Evolutionary conservation across 2,888 invertebrate genomes (phyloP), one percentile per base, ranked within the genome.

Genomic region (Drosophila subquinaria): DNA sequence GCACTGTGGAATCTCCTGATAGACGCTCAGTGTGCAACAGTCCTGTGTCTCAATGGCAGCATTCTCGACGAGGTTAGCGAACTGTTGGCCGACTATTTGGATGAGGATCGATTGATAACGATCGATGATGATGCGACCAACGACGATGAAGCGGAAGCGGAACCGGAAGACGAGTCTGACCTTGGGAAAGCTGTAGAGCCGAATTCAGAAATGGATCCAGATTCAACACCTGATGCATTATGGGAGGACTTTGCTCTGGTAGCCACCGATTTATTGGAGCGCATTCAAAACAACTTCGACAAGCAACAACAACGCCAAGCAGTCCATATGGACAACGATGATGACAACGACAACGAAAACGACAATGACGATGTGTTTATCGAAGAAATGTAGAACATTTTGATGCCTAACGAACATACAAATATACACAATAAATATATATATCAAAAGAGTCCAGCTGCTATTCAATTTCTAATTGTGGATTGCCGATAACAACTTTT

Each of bases 241-340:
- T 96, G 96, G 96, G 96, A 96, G 91, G 96, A 96, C 85, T 95
- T 96, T 86, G 95, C 96, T 1, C 94, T 94, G 17, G 96, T 96
- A 0, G 96, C 96, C 0, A 95, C 96, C 43, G 96, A 96, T 82
- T 92, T 96, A 67, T 90, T 96, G 73, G 96, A 96, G 89, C 90
- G 92, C 40, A 90, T 93, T 69, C 93, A 93, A 73, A 88, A 90
- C 17, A 89, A 88, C 42, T 89, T 88, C 38, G 90, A 91, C 42
- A 89, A 73, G 55, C 80, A 77, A 55, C 80, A 76, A 11, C 62
- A 69, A 4, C 62, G 63, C 30, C 64, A 62, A 56, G 13, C 23
- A 17, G n/a, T 42, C 2, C 69, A 74, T 17, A 43, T 65, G 67
- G 74, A 76, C 38, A 74, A 82, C 61, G 82, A 72, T 35, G 73